These are phyloP conservation scores for Lamprotornis superbus DNA, from an alignment of 2,113 vertebrate species.

Conservation along the genomic window DNA sequence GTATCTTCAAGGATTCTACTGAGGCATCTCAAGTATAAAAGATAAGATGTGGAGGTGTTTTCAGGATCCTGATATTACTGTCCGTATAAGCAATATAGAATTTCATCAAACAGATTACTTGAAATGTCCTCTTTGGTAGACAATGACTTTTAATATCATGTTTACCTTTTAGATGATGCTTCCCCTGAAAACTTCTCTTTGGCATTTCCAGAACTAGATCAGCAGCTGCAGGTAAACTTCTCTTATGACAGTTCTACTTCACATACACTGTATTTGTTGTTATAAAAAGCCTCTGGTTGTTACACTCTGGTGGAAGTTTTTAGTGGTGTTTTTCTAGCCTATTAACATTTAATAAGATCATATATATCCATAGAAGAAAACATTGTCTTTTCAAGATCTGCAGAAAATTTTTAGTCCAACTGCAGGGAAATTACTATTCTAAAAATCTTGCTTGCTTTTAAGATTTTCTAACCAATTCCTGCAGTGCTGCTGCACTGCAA, in stretches of 20 bases:
- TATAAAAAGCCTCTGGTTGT: not conserved
- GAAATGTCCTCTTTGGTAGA: not conserved
- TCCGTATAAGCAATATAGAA: not conserved
- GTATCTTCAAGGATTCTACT: not conserved
- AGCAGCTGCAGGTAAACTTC: constrained; percentile 83
- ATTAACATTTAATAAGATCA: not conserved
- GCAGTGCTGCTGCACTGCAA: not conserved
- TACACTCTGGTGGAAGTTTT: not conserved
- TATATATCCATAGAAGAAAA: not conserved
- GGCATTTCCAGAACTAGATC: constrained; percentile 83
- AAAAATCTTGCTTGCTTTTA: not conserved
- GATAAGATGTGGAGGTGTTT: not conserved
- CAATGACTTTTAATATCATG: not conserved
- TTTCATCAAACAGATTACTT: not conserved
- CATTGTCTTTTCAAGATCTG: not conserved
- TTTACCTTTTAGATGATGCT: constrained; percentile 74
- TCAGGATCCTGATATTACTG: not conserved
- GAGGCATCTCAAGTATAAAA: not conserved
- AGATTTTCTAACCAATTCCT: not conserved
- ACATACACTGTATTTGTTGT: not conserved
- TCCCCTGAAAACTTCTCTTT: constrained; percentile 75
- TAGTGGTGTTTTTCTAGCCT: not conserved
- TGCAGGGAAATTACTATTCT: not conserved
- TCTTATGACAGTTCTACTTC: not conserved
- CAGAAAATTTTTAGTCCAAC: not conserved